Percentiles rank a stretch among this genome's conserved stretches.
Conservation (phyloP, 2,888 invertebrate genomes). For the Dryadula phaetusa region DNA sequence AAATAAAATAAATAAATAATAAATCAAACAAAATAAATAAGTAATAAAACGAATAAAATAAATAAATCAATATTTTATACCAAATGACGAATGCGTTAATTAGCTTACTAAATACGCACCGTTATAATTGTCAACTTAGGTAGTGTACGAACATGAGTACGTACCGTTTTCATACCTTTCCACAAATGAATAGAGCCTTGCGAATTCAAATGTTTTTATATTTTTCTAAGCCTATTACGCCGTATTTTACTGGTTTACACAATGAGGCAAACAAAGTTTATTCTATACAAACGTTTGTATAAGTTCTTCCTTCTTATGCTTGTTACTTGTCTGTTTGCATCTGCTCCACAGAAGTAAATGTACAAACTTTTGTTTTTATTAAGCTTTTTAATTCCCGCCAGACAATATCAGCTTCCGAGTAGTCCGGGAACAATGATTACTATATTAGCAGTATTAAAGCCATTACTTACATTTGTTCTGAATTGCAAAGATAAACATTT, state of each 20-base stretch:
- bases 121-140: background rate
- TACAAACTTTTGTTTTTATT: constrained; percentile 42
- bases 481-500: constrained; percentile 61
- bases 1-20: no score
- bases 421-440: constrained; percentile 31
- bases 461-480: constrained; percentile 45
- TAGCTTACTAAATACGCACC: no score
- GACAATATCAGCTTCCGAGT: constrained; percentile 36
- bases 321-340: constrained; percentile 48
- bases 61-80: no score
- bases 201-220: constrained; percentile 73
- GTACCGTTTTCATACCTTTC: constrained; percentile 57
- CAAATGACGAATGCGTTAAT: no score
- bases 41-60: no score
- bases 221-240: constrained; percentile 68
- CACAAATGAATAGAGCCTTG: constrained; percentile 65
- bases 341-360: constrained; percentile 38
- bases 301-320: constrained; percentile 49
- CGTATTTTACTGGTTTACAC: constrained; percentile 63
- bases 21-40: no score
- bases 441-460: constrained; percentile 35
- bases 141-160: no score
- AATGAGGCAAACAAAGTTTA: constrained; percentile 65
- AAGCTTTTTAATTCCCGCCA: constrained; percentile 41
- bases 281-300: constrained; percentile 61